phyloP scores from a whole-genome alignment of 2,113 vertebrate genomes.

The Aplodontia rufa region DNA sequence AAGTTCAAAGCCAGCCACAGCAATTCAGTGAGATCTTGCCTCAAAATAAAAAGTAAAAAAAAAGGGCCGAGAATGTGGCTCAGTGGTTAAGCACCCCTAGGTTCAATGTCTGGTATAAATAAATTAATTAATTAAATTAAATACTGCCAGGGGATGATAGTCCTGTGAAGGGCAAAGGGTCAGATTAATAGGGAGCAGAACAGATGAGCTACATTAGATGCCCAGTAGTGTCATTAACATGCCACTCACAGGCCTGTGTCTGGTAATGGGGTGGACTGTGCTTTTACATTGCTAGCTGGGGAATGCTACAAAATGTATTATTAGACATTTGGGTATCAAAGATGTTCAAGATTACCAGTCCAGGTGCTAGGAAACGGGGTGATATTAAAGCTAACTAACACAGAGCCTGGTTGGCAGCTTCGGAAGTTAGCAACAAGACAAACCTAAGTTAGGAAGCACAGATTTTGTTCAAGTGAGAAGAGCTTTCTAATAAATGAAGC shows the following conservation, averaged over 20 bases:
- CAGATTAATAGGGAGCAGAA: background rate
- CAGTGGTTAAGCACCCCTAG: too few relatives aligned
- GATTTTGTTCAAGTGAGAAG: background rate
- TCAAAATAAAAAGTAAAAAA: too few relatives aligned
- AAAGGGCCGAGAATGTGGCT: too few relatives aligned
- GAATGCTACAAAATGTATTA: background rate
- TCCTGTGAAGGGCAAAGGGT: background rate
- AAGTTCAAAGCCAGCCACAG: too few relatives aligned
- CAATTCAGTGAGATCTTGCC: too few relatives aligned
- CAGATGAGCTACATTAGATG: background rate
- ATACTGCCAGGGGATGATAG: background rate
- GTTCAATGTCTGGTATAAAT: too few relatives aligned
- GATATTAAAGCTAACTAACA: background rate
- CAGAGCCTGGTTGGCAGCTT: background rate
- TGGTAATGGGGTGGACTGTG: background rate
- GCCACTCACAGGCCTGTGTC: background rate
- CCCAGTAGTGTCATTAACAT: background rate
- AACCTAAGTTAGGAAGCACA: background rate
- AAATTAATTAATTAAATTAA: too few relatives aligned
- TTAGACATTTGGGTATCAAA: background rate
- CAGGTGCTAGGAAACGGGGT: background rate
- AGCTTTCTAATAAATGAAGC: constrained; percentile 59
- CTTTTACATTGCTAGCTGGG: background rate
- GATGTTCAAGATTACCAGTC: background rate
- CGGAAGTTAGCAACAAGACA: background rate